Conservation (phyloP, 2,797 vertebrate species). For the Taenioides sp. region DNA sequence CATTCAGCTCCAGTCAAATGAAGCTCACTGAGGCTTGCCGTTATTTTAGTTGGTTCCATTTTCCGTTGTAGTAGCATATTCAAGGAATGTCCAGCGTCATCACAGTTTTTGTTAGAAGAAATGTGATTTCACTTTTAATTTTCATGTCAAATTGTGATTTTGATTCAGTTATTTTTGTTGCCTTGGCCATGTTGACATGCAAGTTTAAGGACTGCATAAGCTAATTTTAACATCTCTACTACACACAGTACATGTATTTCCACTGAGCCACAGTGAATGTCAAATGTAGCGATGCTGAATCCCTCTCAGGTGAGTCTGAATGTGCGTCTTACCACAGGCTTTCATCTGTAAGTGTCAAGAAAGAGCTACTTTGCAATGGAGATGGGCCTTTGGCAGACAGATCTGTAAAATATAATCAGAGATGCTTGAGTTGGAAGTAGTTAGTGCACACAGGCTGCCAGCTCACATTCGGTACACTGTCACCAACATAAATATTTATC, state of each 20-base stretch:
- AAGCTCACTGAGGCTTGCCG: too few relatives aligned
- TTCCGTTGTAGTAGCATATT: too few relatives aligned
- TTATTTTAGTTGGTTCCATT: too few relatives aligned
- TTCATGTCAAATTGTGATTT: not conserved
- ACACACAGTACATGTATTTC: constrained; percentile 11
- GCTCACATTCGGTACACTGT: constrained; percentile 61
- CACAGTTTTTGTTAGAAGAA: too few relatives aligned
- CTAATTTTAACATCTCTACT: constrained; percentile 27
- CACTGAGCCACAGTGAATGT: constrained; percentile 43
- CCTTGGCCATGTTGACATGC: not conserved
- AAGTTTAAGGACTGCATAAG: constrained; percentile 12
- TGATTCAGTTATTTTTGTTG: not conserved
- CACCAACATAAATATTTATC: constrained; percentile 65
- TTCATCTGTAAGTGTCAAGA: constrained; percentile 70
- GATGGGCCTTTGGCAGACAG: constrained; percentile 73
- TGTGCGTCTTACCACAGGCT: constrained; percentile 63
- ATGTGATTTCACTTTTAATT: not conserved
- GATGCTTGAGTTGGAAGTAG: constrained; percentile 57
- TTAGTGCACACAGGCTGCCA: constrained; percentile 64
- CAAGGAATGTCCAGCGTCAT: too few relatives aligned
- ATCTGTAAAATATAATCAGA: constrained; percentile 77
- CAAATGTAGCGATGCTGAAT: constrained; percentile 60
- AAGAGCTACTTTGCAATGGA: constrained; percentile 76
- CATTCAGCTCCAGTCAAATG: too few relatives aligned
- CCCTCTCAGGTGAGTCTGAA: constrained; percentile 62